A percentile compares a stretch with the other conserved stretches of the same genome.
These are phyloP conservation scores for Pteria penguin DNA, from an alignment of 2,888 invertebrate species.

Conservation along the genomic window DNA sequence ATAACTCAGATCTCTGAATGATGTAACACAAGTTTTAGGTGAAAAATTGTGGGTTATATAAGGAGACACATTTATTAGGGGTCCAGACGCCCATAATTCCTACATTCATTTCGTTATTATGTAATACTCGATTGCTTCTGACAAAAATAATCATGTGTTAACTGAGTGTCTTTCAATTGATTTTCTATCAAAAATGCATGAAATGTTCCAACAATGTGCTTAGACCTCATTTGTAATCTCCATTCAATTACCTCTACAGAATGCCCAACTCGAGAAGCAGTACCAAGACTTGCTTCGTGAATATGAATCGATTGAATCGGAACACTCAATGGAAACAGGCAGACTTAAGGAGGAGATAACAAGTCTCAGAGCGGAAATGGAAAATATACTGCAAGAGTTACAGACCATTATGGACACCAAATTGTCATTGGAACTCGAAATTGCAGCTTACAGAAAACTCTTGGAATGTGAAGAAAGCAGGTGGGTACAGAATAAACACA, in stretches of 20 bases:
- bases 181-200: neutral
- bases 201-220: too few relatives aligned
- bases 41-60: too few relatives aligned
- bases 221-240: neutral
- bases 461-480: slow-evolving; percentile 82
- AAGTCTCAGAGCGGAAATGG: slow-evolving; percentile 77
- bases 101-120: too few relatives aligned
- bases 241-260: slow-evolving; percentile 68
- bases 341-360: slow-evolving; percentile 76
- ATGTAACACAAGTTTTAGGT: too few relatives aligned
- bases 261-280: slow-evolving; percentile 81
- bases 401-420: slow-evolving; percentile 82
- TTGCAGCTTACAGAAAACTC: slow-evolving; percentile 83
- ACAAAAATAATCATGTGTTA: too few relatives aligned
- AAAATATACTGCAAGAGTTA: slow-evolving; percentile 79
- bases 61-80: too few relatives aligned
- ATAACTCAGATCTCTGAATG: neutral
- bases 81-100: too few relatives aligned
- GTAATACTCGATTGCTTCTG: too few relatives aligned
- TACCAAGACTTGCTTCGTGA: slow-evolving; percentile 81
- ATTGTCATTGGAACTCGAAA: slow-evolving; percentile 82
- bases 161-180: neutral
- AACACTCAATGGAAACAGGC: slow-evolving; percentile 80
- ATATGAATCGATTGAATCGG: slow-evolving; percentile 81
- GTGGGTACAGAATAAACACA: too few relatives aligned